Evolutionary conservation across 1,140 invertebrate species (phyloP).

Genomic region (Nasonia giraulti): DNA sequence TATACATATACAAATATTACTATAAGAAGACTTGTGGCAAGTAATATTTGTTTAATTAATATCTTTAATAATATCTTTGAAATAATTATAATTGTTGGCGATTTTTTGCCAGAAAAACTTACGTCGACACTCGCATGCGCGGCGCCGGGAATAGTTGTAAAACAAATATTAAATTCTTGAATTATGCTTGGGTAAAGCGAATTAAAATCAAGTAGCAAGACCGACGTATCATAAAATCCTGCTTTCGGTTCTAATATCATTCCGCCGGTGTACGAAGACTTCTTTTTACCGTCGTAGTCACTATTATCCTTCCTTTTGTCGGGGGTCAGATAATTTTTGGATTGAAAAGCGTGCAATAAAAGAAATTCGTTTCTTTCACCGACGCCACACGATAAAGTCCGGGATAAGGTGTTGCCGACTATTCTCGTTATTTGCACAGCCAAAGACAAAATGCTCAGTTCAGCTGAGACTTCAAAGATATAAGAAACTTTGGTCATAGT

Average conservation of each 20-base stretch:
- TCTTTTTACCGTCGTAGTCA: slow-evolving; percentile 75
- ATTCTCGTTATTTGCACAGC: not conserved
- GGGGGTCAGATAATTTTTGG: not conserved
- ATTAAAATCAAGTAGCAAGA: slow-evolving; percentile 99
- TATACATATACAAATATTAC: too few species aligned
- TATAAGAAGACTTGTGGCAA: too few species aligned
- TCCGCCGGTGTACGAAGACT: slow-evolving; percentile 94
- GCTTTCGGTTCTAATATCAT: slow-evolving; percentile 97
- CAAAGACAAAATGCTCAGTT: not conserved
- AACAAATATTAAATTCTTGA: slow-evolving; percentile 99
- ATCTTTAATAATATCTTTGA: too few species aligned
- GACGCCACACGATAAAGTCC: not conserved
- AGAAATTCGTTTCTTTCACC: not conserved
- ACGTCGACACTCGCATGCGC: slow-evolving; percentile 54
- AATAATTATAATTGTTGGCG: too few species aligned
- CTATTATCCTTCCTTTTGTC: not conserved
- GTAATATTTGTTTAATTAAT: too few species aligned
- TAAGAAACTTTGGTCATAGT: not conserved
- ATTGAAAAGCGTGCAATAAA: not conserved
- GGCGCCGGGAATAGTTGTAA: slow-evolving; percentile 88
- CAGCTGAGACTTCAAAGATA: not conserved
- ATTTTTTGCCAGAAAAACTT: too few species aligned
- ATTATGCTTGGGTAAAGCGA: slow-evolving; percentile 99
- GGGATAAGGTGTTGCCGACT: not conserved
- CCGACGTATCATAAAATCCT: slow-evolving; percentile 97